Evolutionary conservation across 2,888 invertebrate genomes (phyloP).

Genomic region (Syrista parreyssii): DNA sequence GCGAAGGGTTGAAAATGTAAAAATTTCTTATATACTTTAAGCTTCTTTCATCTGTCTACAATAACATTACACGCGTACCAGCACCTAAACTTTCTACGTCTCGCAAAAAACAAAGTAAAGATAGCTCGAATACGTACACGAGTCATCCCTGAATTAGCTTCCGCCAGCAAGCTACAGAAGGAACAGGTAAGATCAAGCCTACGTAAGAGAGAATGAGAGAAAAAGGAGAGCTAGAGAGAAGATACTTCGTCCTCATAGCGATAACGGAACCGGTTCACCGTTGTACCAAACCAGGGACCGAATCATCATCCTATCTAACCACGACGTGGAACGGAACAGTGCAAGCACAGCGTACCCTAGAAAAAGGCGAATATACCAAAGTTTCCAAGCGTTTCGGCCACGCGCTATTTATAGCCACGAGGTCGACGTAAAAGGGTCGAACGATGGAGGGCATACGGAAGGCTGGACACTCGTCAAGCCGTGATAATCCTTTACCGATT

Average conservation of each 20-base stretch:
- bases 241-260: background rate
- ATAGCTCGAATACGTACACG: background rate
- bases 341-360: background rate
- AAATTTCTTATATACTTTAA: background rate
- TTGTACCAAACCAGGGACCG: slow-evolving; percentile 1
- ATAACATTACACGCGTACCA: background rate
- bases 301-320: background rate
- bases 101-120: background rate
- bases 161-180: background rate
- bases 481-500: slow-evolving; percentile 56
- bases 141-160: background rate
- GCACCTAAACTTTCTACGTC: background rate
- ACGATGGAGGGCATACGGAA: slow-evolving; percentile 34
- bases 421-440: background rate
- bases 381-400: background rate
- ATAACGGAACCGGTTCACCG: slow-evolving; percentile 9
- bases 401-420: slow-evolving; percentile 4
- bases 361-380: background rate
- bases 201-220: background rate
- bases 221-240: background rate
- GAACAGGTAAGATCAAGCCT: background rate
- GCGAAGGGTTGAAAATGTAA: background rate
- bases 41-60: background rate
- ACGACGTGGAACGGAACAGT: background rate
- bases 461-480: slow-evolving; percentile 54